Percentiles rank a stretch among this genome's conserved stretches.
These are phyloP conservation scores for Calameuta filiformis DNA, from an alignment of 2,888 invertebrate genomes.

Conservation along the genomic window DNA sequence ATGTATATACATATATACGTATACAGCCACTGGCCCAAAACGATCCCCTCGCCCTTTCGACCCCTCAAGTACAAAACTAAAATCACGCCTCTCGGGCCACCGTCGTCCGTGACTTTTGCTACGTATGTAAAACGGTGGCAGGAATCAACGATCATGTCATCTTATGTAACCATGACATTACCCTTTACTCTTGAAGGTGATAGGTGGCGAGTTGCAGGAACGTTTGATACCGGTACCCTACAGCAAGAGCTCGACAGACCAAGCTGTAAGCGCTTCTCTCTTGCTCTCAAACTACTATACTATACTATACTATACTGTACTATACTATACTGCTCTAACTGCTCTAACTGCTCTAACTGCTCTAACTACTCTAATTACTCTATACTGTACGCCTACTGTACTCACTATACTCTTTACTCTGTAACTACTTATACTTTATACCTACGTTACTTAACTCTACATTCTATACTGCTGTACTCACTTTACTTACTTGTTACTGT, in stretches of 20 bases:
- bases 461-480: background rate
- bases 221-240: slow-evolving; percentile 99
- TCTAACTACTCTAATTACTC: slow-evolving; percentile 57
- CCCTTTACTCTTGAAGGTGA: slow-evolving; percentile 97
- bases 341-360: slow-evolving; percentile 54
- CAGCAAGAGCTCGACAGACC: slow-evolving; percentile 99
- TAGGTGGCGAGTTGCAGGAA: slow-evolving; percentile 99
- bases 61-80: background rate
- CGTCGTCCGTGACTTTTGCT: background rate
- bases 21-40: too few species aligned
- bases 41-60: background rate
- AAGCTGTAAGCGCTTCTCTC: slow-evolving; percentile 92
- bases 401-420: slow-evolving; percentile 46
- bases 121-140: background rate
- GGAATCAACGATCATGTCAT: slow-evolving; percentile 49
- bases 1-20: too few species aligned
- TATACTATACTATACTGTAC: slow-evolving; percentile 43
- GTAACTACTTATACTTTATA: slow-evolving; percentile 9
- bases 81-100: background rate
- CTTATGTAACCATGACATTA: slow-evolving; percentile 78
- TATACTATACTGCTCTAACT: too few species aligned
- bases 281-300: slow-evolving; percentile 71
- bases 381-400: slow-evolving; percentile 52
- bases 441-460: background rate
- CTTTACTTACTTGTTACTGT: background rate